phyloP scores from a whole-genome alignment of 2,113 vertebrate genomes.

The Chloropsis hardwickii region DNA sequence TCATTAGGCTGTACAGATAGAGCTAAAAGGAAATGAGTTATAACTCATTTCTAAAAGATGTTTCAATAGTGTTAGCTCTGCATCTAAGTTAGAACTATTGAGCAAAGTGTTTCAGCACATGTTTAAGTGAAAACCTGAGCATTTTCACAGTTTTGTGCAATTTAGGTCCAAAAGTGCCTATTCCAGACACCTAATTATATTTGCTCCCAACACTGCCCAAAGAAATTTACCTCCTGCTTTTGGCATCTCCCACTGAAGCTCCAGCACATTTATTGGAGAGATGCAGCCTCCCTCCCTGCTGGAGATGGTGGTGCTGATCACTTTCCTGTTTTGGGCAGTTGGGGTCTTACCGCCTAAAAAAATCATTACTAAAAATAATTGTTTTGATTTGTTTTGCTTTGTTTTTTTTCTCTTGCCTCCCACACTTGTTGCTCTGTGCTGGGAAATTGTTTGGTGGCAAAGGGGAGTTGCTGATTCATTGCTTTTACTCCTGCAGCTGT shows the following conservation, averaged over 20 bases:
- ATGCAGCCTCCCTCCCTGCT: background rate
- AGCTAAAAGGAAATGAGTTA: background rate
- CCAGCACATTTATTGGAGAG: background rate
- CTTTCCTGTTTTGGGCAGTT: background rate
- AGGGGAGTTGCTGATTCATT: background rate
- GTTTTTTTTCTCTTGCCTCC: background rate
- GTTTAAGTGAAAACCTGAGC: background rate
- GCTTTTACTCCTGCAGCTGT: background rate
- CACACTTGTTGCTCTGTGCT: background rate
- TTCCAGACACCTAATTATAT: background rate
- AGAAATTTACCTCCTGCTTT: background rate
- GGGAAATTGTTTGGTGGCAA: background rate
- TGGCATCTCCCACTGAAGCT: background rate
- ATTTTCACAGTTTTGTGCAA: background rate
- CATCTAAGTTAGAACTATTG: background rate
- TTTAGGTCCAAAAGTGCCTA: background rate
- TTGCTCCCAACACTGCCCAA: background rate
- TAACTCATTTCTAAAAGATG: background rate
- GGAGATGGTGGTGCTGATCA: background rate
- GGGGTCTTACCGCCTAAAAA: background rate
- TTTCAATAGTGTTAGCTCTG: background rate
- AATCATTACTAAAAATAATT: background rate
- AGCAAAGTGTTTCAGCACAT: background rate
- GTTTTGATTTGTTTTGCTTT: fast-evolving
- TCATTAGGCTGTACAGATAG: background rate